Evolutionary conservation across 1,140 invertebrate genomes (phyloP).

Genomic region (Laupala kohalensis): DNA sequence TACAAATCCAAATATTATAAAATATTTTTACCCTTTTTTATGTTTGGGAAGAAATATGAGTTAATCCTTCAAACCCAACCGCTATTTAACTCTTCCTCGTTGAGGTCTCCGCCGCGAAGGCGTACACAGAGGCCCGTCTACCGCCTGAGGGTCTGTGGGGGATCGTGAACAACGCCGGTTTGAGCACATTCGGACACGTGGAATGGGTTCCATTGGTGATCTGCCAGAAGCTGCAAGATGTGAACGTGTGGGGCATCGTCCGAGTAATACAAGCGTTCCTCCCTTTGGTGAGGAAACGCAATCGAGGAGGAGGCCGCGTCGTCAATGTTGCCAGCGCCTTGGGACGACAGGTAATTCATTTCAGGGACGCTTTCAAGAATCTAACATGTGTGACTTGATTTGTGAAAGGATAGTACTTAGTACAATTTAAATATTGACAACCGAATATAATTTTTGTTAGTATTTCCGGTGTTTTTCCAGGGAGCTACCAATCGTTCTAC

Average conservation of each 20-base stretch:
- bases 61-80: background rate
- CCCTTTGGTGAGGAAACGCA: constrained; percentile 23
- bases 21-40: background rate
- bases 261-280: constrained; percentile 29
- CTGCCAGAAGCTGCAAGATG: constrained; percentile 20
- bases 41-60: background rate
- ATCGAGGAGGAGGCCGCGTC: constrained; percentile 16
- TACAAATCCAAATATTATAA: background rate
- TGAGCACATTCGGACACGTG: constrained; percentile 32
- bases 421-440: no score
- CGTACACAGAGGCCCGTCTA: background rate
- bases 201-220: constrained; percentile 26
- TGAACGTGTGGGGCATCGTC: constrained; percentile 31
- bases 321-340: constrained; percentile 20
- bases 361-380: no score
- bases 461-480: no score
- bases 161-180: constrained; percentile 16
- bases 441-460: no score
- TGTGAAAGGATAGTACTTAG: no score
- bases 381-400: no score
- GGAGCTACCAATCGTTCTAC: constrained; percentile 21
- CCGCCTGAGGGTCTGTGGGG: constrained; percentile 11
- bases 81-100: background rate
- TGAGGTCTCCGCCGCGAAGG: background rate
- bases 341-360: constrained; percentile 22